phyloP scores from a whole-genome alignment of 2,113 vertebrate species.

The Toxotes chatareus region DNA sequence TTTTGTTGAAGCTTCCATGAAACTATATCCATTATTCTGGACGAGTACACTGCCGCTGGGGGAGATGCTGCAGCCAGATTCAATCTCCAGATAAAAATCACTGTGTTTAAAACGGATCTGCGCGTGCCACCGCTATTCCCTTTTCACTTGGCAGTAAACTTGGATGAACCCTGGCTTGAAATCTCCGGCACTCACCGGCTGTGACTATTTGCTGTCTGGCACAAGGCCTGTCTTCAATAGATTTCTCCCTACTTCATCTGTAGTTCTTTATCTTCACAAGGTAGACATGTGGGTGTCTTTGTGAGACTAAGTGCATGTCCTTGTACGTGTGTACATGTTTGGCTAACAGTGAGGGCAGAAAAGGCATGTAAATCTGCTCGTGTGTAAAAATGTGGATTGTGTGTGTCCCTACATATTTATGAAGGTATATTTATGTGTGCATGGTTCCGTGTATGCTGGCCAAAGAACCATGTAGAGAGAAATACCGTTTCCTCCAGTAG shows the following conservation, averaged over 20 bases:
- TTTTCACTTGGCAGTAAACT: conserved; percentile 69
- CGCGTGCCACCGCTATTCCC: conserved; percentile 64
- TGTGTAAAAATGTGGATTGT: not conserved
- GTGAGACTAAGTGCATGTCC: conserved; percentile 17
- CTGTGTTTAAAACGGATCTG: conserved; percentile 72
- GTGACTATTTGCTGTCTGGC: conserved; percentile 61
- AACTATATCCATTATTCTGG: conserved; percentile 74
- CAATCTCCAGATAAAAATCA: conserved; percentile 74
- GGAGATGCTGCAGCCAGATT: conserved; percentile 74
- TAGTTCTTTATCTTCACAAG: conserved; percentile 43
- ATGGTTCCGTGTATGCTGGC: conserved; percentile 2
- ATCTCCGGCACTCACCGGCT: conserved; percentile 46
- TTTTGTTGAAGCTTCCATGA: conserved; percentile 65
- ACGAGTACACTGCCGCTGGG: conserved; percentile 64
- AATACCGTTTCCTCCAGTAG: conserved; percentile 2
- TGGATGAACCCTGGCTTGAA: conserved; percentile 66
- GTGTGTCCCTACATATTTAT: conserved; percentile 2
- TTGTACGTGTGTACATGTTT: not conserved
- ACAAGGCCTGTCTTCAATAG: conserved; percentile 53
- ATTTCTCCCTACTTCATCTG: conserved; percentile 41
- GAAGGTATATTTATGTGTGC: not conserved
- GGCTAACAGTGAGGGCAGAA: not conserved
- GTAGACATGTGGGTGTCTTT: conserved; percentile 44
- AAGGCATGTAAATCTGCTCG: conserved; percentile 22
- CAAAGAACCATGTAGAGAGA: conserved; percentile 17